Evolutionary conservation across 92 coral and sea anemone genomes (phyloP).

Genomic region (Zoanthus sansibaricus): DNA sequence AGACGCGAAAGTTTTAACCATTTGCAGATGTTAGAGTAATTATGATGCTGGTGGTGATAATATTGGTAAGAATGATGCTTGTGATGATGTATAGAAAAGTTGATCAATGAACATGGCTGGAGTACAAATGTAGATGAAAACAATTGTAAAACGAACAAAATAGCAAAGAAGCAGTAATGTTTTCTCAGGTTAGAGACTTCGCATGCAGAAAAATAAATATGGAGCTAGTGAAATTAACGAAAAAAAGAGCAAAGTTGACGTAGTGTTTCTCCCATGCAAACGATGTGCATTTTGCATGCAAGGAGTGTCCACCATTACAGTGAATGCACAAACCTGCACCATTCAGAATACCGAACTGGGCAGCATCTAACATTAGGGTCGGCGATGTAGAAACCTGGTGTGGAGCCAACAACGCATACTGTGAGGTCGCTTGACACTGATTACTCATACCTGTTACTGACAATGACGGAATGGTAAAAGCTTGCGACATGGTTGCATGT

Average conservation of each 20-base stretch:
- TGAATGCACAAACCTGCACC: slow-evolving; percentile 42
- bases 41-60: not conserved
- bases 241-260: not conserved
- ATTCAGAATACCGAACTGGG: slow-evolving; percentile 35
- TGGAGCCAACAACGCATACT: slow-evolving; percentile 30
- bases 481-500: slow-evolving; percentile 54
- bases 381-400: slow-evolving; percentile 31
- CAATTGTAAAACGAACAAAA: not conserved
- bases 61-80: not conserved
- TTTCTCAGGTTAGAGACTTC: not conserved
- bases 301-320: not conserved
- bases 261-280: not conserved
- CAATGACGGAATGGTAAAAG: slow-evolving; percentile 35
- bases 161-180: not conserved
- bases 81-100: not conserved
- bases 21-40: not conserved
- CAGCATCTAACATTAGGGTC: slow-evolving; percentile 38
- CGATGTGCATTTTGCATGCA: slow-evolving; percentile 14
- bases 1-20: too few relatives aligned
- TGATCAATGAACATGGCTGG: not conserved
- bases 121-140: not conserved
- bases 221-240: not conserved
- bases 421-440: slow-evolving; percentile 36
- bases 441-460: slow-evolving; percentile 48
- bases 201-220: too few relatives aligned